Evolutionary conservation across 2,113 vertebrate species (phyloP).

Genomic region (Ornithorhynchus anatinus): DNA sequence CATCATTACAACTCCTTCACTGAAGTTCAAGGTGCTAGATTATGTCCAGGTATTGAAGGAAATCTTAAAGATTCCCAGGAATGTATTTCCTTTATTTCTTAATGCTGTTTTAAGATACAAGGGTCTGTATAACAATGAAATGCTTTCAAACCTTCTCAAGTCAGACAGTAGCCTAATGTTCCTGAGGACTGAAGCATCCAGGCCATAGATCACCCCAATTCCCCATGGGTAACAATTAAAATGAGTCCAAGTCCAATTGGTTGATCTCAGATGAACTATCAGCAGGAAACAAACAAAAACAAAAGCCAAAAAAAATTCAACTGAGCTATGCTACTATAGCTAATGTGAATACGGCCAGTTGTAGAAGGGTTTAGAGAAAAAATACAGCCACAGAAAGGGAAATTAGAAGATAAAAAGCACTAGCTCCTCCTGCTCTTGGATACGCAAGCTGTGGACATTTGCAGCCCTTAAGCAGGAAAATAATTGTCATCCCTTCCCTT

Average conservation of each 20-base stretch:
- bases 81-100: too few relatives aligned
- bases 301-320: too few relatives aligned
- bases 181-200: slow-evolving; percentile 57
- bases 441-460: too few relatives aligned
- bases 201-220: slow-evolving; percentile 7
- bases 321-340: slow-evolving; percentile 32
- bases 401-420: slow-evolving; percentile 17
- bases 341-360: neutral
- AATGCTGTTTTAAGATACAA: too few relatives aligned
- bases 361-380: slow-evolving; percentile 30
- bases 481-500: too few relatives aligned
- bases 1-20: too few relatives aligned
- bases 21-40: too few relatives aligned
- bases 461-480: too few relatives aligned
- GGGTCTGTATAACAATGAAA: slow-evolving; percentile 39
- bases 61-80: too few relatives aligned
- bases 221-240: slow-evolving; percentile 61
- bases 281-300: slow-evolving; percentile 25
- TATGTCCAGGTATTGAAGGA: too few relatives aligned
- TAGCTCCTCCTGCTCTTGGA: too few relatives aligned
- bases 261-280: slow-evolving; percentile 54
- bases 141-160: slow-evolving; percentile 44
- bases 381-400: neutral
- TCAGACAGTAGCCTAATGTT: slow-evolving; percentile 41
- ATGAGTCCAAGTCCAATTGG: slow-evolving; percentile 35